Percentiles rank a stretch among this genome's conserved stretches.
Conservation (phyloP, 2,888 invertebrate genomes). For the Andrena bicolor region DNA sequence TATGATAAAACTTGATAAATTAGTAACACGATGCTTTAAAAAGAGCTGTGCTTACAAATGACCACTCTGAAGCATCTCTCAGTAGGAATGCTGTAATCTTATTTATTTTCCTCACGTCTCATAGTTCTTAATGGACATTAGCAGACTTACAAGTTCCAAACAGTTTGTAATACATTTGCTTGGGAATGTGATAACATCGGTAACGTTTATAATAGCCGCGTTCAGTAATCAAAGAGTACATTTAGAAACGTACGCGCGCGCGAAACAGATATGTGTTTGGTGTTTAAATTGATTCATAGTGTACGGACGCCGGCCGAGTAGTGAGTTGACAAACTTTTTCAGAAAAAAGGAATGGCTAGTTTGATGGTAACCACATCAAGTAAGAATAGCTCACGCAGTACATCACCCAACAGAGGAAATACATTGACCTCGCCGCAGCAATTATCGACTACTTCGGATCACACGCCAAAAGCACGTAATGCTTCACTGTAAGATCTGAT, state of each 20-base stretch:
- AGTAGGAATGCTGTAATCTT: background rate
- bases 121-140: conserved; percentile 4
- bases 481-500: conserved; percentile 78
- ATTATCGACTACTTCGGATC: conserved; percentile 76
- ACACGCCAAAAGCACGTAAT: conserved; percentile 82
- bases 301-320: conserved; percentile 60
- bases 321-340: conserved; percentile 54
- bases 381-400: conserved; percentile 82
- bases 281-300: conserved; percentile 38
- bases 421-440: conserved; percentile 74
- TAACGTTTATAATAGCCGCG: too few species aligned
- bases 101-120: background rate
- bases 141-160: background rate
- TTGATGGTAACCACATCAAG: conserved; percentile 82
- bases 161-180: background rate
- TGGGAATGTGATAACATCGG: background rate
- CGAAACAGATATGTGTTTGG: too few species aligned
- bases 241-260: background rate
- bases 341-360: conserved; percentile 82
- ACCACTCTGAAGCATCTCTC: background rate
- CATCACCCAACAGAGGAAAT: conserved; percentile 81
- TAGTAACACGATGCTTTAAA: background rate
- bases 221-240: background rate
- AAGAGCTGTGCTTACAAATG: background rate
- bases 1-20: conserved; percentile 36